phyloP scores from a whole-genome alignment of 2,113 vertebrate genomes.

The Dasyprocta punctata region DNA sequence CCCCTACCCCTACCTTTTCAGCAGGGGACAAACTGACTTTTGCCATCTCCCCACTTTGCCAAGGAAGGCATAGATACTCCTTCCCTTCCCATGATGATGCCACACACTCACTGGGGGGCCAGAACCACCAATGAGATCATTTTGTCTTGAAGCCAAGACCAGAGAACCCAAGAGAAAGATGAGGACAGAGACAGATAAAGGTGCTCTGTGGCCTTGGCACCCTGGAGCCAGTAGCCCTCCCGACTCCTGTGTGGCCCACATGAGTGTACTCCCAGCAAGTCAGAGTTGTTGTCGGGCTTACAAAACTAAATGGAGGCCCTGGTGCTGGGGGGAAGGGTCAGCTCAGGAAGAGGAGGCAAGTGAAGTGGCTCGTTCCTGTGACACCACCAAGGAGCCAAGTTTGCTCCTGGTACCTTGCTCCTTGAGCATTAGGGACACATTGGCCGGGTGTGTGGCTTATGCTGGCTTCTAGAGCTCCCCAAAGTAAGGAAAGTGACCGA shows the following conservation, averaged over 20 bases:
- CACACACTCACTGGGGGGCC: background rate
- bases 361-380: background rate
- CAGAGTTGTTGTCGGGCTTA: background rate
- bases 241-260: background rate
- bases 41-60: background rate
- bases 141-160: background rate
- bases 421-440: accelerated
- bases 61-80: background rate
- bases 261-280: background rate
- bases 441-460: background rate
- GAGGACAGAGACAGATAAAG: background rate
- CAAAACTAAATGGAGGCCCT: background rate
- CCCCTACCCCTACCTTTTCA: background rate
- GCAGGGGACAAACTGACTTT: background rate
- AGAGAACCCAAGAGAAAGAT: background rate
- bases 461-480: background rate
- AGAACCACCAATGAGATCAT: background rate
- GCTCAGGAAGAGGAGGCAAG: background rate
- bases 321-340: background rate
- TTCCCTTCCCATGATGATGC: background rate
- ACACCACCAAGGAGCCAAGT: background rate
- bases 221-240: background rate
- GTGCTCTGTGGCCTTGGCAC: background rate
- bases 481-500: accelerated
- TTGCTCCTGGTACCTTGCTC: accelerated